phyloP scores from a whole-genome alignment of 23 tunicate species.

The Phallusia fumigata region DNA sequence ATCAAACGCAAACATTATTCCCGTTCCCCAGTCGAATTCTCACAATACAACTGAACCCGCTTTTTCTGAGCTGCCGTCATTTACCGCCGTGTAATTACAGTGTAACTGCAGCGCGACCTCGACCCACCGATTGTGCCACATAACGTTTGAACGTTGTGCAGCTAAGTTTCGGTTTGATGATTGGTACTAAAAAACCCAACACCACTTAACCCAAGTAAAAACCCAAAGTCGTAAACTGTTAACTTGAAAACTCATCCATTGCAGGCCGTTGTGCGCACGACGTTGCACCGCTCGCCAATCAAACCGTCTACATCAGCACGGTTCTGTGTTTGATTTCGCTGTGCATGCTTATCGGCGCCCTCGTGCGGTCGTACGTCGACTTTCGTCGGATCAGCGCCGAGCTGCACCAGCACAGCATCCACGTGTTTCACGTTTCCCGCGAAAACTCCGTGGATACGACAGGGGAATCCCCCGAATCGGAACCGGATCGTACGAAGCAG shows the following conservation, averaged over 20 bases:
- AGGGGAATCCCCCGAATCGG: neutral
- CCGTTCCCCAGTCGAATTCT: too few species aligned
- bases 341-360: neutral
- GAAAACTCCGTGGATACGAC: neutral
- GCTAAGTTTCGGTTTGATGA: too few species aligned
- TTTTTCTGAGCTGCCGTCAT: too few species aligned
- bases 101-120: too few species aligned
- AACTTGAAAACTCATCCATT: neutral
- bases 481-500: neutral
- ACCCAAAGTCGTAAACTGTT: too few species aligned
- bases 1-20: too few species aligned
- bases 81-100: too few species aligned
- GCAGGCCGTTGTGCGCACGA: neutral
- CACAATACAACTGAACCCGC: too few species aligned
- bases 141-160: too few species aligned
- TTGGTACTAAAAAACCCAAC: too few species aligned
- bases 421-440: constrained; percentile 5
- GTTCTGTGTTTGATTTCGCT: neutral
- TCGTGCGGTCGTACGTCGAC: constrained; percentile 10
- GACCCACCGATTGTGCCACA: too few species aligned
- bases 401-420: neutral
- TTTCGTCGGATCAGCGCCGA: neutral
- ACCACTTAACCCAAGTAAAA: too few species aligned
- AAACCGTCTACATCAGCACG: neutral
- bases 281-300: neutral